Evolutionary conservation across 2,797 vertebrate species (phyloP).

Genomic region (Hydrocynus forskahlii): DNA sequence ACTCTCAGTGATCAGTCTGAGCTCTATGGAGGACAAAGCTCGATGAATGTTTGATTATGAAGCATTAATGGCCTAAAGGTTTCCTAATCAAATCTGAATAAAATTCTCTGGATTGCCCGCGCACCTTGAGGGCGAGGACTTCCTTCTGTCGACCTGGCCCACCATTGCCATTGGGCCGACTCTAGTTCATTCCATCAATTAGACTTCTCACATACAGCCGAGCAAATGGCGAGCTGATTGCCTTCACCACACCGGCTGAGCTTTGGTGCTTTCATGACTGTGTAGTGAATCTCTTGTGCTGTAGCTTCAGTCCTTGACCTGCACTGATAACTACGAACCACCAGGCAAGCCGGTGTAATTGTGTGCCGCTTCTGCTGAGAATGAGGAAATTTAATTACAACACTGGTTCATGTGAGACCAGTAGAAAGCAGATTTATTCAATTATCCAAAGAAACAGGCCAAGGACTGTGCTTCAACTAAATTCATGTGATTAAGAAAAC

Average conservation of each 20-base stretch:
- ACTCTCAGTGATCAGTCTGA: conserved; percentile 24
- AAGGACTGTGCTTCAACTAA: not conserved
- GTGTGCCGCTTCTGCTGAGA: conserved; percentile 47
- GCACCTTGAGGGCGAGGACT: conserved; percentile 31
- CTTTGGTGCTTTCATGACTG: conserved; percentile 4
- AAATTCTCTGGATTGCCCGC: conserved; percentile 48
- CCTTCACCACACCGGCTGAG: not conserved
- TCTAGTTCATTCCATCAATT: conserved; percentile 48
- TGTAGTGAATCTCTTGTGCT: conserved; percentile 47
- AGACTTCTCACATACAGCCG: conserved; percentile 32
- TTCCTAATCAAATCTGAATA: conserved; percentile 66
- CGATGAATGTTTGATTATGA: conserved; percentile 64
- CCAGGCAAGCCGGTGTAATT: conserved; percentile 62
- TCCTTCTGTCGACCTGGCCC: conserved; percentile 18
- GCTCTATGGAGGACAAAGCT: conserved; percentile 41
- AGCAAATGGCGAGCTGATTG: conserved; percentile 36
- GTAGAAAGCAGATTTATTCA: conserved; percentile 49
- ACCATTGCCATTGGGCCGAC: conserved; percentile 36
- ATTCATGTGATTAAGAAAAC: not conserved
- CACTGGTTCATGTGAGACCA: conserved; percentile 39
- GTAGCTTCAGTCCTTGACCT: conserved; percentile 52
- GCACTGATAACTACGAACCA: conserved; percentile 55
- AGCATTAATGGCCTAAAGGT: conserved; percentile 61
- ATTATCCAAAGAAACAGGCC: conserved; percentile 8
- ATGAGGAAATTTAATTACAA: conserved; percentile 58